Percentiles rank a stretch among this genome's conserved stretches.
These are phyloP conservation scores for Mantis religiosa DNA, from an alignment of 2,888 invertebrate genomes.

Conservation along the genomic window DNA sequence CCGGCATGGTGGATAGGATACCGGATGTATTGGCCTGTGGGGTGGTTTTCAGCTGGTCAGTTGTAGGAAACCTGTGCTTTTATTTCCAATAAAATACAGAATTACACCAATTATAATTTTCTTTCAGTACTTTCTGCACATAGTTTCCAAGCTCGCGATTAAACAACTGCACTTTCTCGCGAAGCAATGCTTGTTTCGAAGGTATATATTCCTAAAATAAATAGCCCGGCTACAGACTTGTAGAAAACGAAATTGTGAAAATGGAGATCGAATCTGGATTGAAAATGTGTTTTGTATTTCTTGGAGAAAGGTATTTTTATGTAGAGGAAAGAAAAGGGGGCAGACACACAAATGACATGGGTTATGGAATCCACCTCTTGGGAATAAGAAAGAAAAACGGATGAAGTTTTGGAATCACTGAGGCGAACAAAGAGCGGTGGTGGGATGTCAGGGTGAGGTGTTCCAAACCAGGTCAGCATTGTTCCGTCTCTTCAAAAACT, in stretches of 20 bases:
- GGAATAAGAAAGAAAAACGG: neutral
- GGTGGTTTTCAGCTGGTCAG: no score
- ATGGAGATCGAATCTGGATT: neutral
- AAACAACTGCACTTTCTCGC: neutral
- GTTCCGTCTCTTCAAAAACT: neutral
- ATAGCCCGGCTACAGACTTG: neutral
- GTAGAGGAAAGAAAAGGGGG: neutral
- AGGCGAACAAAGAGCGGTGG: neutral
- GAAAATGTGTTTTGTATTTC: neutral
- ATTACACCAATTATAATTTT: no score
- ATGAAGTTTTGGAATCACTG: neutral
- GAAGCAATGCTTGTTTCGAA: neutral
- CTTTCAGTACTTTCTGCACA: no score
- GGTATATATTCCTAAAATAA: neutral
- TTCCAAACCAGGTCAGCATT: neutral
- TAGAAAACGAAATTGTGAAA: neutral
- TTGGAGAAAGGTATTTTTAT: neutral
- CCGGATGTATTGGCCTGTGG: no score
- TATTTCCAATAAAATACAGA: no score
- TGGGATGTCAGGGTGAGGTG: neutral
- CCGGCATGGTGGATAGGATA: no score
- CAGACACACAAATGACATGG: neutral
- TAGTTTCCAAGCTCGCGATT: neutral
- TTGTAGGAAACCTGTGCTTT: no score
- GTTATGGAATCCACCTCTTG: neutral